A percentile compares a stretch with the other conserved stretches of the same genome.
Evolutionary conservation across 2,113 vertebrate species (phyloP).

Genomic region (Spermophilus dauricus): DNA sequence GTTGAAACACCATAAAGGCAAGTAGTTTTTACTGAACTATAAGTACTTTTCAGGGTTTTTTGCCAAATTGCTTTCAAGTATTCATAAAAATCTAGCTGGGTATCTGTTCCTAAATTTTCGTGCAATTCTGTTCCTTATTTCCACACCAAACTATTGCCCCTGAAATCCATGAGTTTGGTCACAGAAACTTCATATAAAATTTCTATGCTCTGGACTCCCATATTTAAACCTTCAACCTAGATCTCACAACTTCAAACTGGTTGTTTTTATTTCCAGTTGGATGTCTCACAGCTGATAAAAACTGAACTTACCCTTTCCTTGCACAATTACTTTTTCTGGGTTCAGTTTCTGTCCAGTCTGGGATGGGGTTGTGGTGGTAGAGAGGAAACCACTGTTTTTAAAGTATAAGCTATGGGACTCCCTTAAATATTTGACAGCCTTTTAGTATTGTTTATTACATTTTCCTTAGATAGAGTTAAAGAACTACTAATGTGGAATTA

Average conservation of each 20-base stretch:
- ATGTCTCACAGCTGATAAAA: not conserved
- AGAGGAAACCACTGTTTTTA: slow-evolving; percentile 3
- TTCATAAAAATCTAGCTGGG: not conserved
- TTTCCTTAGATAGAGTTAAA: slow-evolving; percentile 39
- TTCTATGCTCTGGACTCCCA: not conserved
- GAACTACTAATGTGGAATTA: not conserved
- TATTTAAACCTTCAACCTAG: not conserved
- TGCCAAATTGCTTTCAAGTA: not conserved
- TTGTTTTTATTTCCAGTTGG: not conserved
- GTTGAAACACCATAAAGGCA: not conserved
- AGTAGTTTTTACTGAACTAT: not conserved
- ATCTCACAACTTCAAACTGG: not conserved
- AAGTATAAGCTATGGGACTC: not conserved
- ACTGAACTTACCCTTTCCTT: not conserved
- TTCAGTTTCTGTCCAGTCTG: not conserved
- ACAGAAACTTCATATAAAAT: not conserved
- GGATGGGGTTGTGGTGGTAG: not conserved
- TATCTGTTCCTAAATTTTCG: slow-evolving; percentile 13
- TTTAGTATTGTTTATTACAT: slow-evolving; percentile 1
- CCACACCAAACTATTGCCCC: not conserved
- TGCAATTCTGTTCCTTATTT: slow-evolving; percentile 14
- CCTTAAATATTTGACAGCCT: not conserved
- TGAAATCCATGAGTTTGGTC: slow-evolving; percentile 42
- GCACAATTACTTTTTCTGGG: not conserved
- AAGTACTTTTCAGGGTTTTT: not conserved